Evolutionary conservation across 2,797 vertebrate species (phyloP).

Genomic region (Parauchenoglanis punctatus): DNA sequence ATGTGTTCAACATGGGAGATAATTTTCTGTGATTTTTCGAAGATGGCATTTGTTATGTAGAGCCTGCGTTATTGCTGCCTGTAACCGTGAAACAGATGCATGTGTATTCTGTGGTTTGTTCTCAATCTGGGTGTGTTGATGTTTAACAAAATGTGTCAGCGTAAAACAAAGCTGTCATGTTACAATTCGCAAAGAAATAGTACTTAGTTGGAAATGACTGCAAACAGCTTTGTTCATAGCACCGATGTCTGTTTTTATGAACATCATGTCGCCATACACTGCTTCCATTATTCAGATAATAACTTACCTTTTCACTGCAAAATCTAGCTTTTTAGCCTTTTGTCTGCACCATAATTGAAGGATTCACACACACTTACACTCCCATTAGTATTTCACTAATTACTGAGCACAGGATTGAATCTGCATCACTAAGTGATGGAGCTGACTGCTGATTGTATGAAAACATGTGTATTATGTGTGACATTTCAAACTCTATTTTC

Average conservation of each 20-base stretch:
- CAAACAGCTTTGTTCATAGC: background rate
- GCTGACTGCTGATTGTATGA: background rate
- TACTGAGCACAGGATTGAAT: constrained; percentile 2
- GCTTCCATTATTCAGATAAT: background rate
- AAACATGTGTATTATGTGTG: background rate
- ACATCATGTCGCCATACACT: too few species aligned
- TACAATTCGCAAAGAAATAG: background rate
- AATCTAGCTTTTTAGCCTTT: constrained; percentile 1
- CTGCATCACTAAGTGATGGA: background rate
- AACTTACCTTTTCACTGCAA: background rate
- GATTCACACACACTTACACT: background rate
- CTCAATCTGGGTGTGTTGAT: constrained; percentile 31
- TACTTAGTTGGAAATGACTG: background rate
- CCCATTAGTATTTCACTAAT: constrained; percentile 15
- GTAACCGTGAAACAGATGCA: constrained; percentile 45
- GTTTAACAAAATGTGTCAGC: constrained; percentile 12
- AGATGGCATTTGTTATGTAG: constrained; percentile 44
- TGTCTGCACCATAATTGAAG: background rate
- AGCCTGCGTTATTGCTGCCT: constrained; percentile 33
- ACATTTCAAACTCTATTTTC: constrained; percentile 10
- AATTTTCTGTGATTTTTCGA: constrained; percentile 26
- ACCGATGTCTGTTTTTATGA: constrained; percentile 4
- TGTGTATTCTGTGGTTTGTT: constrained; percentile 45
- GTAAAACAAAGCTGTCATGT: constrained; percentile 7
- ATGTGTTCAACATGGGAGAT: constrained; percentile 26